Conservation (phyloP, 2,888 invertebrate genomes). For the Nymphalis c-album region DNA sequence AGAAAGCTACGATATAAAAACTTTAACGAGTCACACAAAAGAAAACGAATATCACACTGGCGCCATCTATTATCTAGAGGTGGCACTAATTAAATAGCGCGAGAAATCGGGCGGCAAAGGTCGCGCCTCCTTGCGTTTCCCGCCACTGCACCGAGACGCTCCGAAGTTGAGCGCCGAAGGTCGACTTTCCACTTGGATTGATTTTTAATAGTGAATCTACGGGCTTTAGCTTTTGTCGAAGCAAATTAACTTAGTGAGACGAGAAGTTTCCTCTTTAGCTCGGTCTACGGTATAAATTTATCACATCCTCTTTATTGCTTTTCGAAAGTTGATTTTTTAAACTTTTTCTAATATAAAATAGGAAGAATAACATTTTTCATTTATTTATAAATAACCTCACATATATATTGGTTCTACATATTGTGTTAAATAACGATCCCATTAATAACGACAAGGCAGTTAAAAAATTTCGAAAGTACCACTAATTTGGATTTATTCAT, state of each 20-base stretch:
- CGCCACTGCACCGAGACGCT: slow-evolving; percentile 69
- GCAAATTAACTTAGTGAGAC: slow-evolving; percentile 71
- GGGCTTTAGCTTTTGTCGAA: slow-evolving; percentile 70
- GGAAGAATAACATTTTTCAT: background rate
- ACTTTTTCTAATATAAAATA: background rate
- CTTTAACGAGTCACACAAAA: background rate
- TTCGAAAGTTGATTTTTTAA: slow-evolving; percentile 13
- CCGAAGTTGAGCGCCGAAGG: slow-evolving; percentile 62
- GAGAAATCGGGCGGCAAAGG: slow-evolving; percentile 79
- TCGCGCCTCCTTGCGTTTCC: slow-evolving; percentile 73
- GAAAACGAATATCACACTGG: slow-evolving; percentile 10
- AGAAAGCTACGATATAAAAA: no score
- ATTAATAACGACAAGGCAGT: no score
- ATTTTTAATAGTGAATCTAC: slow-evolving; percentile 78
- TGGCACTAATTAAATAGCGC: slow-evolving; percentile 79
- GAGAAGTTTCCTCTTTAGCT: slow-evolving; percentile 50
- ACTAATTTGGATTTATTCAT: no score
- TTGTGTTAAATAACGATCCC: no score
- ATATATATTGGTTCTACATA: no score
- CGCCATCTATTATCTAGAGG: slow-evolving; percentile 73
- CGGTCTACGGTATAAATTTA: slow-evolving; percentile 44
- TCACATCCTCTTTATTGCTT: slow-evolving; percentile 26
- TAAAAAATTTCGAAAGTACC: no score
- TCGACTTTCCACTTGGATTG: slow-evolving; percentile 75
- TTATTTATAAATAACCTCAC: no score